These are phyloP conservation scores for Ferdinandea cuprea DNA, from an alignment of 2,888 invertebrate species.

Conservation along the genomic window DNA sequence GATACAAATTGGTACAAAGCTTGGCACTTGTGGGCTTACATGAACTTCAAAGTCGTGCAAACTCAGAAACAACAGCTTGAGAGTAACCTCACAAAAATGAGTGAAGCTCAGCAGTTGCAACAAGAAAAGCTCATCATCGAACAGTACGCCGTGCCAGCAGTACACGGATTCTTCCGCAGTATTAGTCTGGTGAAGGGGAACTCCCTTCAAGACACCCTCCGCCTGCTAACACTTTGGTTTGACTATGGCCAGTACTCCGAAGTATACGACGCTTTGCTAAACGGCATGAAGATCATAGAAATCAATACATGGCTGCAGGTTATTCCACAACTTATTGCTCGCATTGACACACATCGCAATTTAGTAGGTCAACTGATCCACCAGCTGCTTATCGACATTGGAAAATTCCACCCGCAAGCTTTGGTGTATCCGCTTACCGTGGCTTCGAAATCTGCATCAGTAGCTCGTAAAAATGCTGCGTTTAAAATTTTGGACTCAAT, in stretches of 20 bases:
- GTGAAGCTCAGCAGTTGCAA: constrained; percentile 78
- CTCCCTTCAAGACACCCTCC: constrained; percentile 97
- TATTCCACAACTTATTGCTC: constrained; percentile 98
- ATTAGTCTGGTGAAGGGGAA: constrained; percentile 96
- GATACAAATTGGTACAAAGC: constrained; percentile 95
- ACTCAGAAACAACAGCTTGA: constrained; percentile 81
- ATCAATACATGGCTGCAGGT: constrained; percentile 99
- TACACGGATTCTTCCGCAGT: constrained; percentile 97
- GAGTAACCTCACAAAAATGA: constrained; percentile 77
- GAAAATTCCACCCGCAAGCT: constrained; percentile 98
- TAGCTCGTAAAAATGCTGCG: constrained; percentile 93
- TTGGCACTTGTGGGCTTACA: constrained; percentile 99
- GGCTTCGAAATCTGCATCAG: constrained; percentile 96
- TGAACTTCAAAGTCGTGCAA: constrained; percentile 95
- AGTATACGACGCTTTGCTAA: constrained; percentile 96
- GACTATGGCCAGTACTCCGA: constrained; percentile 97
- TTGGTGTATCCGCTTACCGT: constrained; percentile 98
- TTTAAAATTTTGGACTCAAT: constrained; percentile 97
- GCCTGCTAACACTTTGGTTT: constrained; percentile 98
- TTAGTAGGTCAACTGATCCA: constrained; percentile 96
- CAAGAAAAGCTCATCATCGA: constrained; percentile 83
- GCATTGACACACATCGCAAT: constrained; percentile 96
- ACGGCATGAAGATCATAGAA: constrained; percentile 96
- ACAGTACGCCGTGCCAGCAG: constrained; percentile 95
- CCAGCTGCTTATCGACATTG: constrained; percentile 96